A percentile compares a stretch with the other conserved stretches of the same genome.
Evolutionary conservation across 2,888 invertebrate species (phyloP).

Genomic region (Ernsta delagoae): DNA sequence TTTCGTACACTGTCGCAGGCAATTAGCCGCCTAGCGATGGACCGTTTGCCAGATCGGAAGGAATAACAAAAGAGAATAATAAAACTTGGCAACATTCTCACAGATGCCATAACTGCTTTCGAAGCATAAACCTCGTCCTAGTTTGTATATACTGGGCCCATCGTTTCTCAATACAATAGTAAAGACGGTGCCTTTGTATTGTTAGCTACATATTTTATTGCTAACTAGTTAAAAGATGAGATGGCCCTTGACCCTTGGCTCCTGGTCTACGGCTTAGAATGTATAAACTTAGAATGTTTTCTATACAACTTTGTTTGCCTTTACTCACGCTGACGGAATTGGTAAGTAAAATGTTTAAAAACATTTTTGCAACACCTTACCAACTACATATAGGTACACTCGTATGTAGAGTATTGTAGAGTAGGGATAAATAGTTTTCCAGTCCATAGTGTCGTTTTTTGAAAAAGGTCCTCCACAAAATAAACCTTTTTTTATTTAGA

Average conservation of each 20-base stretch:
- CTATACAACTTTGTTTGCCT: no score
- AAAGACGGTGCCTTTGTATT: slow-evolving; percentile 18
- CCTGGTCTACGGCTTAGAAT: not conserved
- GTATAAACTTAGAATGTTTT: no score
- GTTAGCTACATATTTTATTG: slow-evolving; percentile 9
- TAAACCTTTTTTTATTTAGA: no score
- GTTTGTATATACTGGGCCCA: slow-evolving; percentile 20
- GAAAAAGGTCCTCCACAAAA: no score
- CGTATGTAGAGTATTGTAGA: no score
- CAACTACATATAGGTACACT: no score
- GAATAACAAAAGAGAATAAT: slow-evolving; percentile 39
- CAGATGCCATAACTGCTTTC: slow-evolving; percentile 16
- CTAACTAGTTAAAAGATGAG: not conserved
- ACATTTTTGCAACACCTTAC: no score
- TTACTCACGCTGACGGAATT: no score
- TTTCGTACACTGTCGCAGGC: slow-evolving; percentile 30
- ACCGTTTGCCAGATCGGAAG: slow-evolving; percentile 36
- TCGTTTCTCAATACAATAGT: slow-evolving; percentile 26
- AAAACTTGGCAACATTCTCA: slow-evolving; percentile 41
- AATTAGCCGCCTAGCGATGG: slow-evolving; percentile 33
- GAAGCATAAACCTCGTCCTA: slow-evolving; percentile 36
- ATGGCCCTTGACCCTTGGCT: not conserved
- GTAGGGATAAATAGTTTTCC: no score
- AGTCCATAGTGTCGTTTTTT: no score
- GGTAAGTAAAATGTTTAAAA: no score